Conservation (phyloP, 2,797 vertebrate species). For the Rhodeus uyekii region DNA sequence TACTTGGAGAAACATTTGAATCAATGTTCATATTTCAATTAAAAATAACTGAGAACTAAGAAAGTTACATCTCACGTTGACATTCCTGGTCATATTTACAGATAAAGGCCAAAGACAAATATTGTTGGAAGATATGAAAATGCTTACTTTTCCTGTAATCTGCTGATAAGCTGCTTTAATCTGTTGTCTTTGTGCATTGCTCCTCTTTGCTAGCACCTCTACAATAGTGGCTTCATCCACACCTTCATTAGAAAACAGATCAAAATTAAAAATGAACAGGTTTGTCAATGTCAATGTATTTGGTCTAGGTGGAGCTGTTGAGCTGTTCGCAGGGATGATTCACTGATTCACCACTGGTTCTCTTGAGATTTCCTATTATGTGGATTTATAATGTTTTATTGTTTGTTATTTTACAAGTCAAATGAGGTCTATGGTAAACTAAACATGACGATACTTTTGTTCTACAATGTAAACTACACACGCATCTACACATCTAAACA, state of each 20-base stretch:
- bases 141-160: conserved; percentile 77
- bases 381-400: too few species aligned
- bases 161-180: conserved; percentile 86
- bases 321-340: neutral
- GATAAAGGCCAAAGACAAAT: neutral
- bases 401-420: too few species aligned
- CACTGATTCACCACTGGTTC: too few species aligned
- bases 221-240: conserved; percentile 88
- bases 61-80: neutral
- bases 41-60: neutral
- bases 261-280: neutral
- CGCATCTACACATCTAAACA: neutral
- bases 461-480: neutral
- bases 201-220: conserved; percentile 83
- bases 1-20: neutral
- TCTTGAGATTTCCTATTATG: too few species aligned
- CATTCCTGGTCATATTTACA: neutral
- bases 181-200: conserved; percentile 87
- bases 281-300: neutral
- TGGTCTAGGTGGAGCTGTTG: neutral
- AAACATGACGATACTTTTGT: too few species aligned
- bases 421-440: too few species aligned
- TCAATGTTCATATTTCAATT: neutral
- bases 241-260: conserved; percentile 66
- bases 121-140: neutral